phyloP scores from a whole-genome alignment of 2,113 vertebrate species.

The Onychorhynchus coronatus region DNA sequence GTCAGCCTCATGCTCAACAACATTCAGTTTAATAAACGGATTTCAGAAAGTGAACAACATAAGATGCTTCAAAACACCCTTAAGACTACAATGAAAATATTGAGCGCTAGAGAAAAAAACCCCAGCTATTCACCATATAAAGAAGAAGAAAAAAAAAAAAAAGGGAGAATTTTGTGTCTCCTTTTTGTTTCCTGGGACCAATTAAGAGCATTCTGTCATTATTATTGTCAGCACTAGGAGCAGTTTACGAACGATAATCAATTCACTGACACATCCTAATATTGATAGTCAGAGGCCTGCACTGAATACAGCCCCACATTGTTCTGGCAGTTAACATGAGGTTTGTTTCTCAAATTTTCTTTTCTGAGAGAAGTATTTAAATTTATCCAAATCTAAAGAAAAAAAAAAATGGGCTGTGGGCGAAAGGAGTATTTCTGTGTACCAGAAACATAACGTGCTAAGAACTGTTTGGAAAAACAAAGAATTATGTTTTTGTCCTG shows the following conservation, averaged over 20 bases:
- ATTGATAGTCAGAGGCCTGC: not conserved
- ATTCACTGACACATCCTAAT: not conserved
- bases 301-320: not conserved
- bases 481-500: not conserved
- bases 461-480: not conserved
- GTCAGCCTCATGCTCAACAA: conserved; percentile 17
- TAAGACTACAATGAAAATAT: not conserved
- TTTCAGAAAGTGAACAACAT: conserved; percentile 2
- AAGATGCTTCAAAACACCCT: conserved; percentile 12
- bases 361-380: not conserved
- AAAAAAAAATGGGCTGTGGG: not conserved
- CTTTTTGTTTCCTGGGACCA: conserved; percentile 8
- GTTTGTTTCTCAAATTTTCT: not conserved
- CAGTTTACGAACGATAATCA: not conserved
- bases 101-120: not conserved
- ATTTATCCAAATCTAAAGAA: not conserved
- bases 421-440: not conserved
- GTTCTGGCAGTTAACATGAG: not conserved
- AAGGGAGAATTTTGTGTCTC: not conserved
- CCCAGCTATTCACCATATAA: not conserved
- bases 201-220: conserved; percentile 12
- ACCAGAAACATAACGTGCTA: not conserved
- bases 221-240: not conserved
- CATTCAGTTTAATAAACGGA: conserved; percentile 17
- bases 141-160: not conserved